Conservation (phyloP, 2,888 invertebrate genomes). For the Gisinianus flammeolus region DNA sequence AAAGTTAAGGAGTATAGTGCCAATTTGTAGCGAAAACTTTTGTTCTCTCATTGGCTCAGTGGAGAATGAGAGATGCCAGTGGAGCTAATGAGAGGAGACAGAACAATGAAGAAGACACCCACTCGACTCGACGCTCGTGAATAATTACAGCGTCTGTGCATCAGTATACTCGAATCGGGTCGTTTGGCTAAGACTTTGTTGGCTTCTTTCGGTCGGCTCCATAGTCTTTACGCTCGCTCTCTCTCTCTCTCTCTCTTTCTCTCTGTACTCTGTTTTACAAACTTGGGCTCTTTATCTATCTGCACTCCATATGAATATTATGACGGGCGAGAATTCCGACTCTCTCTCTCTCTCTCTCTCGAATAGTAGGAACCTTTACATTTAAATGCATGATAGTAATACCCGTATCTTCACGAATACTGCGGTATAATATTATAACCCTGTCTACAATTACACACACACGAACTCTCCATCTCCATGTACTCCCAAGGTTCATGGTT, state of each 20-base stretch:
- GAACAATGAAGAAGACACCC: slow-evolving; percentile 54
- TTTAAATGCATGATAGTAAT: no score
- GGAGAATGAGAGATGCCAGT: slow-evolving; percentile 41
- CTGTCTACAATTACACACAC: background rate
- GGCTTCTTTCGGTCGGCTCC: slow-evolving; percentile 25
- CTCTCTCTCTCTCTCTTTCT: slow-evolving; percentile 15
- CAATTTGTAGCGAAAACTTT: slow-evolving; percentile 55
- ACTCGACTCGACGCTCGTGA: slow-evolving; percentile 40
- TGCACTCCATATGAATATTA: slow-evolving; percentile 33
- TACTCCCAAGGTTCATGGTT: background rate
- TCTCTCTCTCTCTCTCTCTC: slow-evolving; percentile 1
- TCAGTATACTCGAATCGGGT: slow-evolving; percentile 35
- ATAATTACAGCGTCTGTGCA: slow-evolving; percentile 44
- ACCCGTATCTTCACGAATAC: no score
- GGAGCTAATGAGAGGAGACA: slow-evolving; percentile 57
- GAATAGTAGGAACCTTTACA: no score
- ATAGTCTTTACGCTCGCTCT: background rate
- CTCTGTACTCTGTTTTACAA: background rate
- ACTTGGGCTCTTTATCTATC: slow-evolving; percentile 30
- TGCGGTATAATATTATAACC: no score
- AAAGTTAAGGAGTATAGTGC: slow-evolving; percentile 55
- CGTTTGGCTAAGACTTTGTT: slow-evolving; percentile 30
- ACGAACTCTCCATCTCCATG: background rate
- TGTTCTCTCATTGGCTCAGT: slow-evolving; percentile 46
- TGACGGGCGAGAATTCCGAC: slow-evolving; percentile 23